Conservation (phyloP, 1,140 invertebrate species). For the Lordiphosa stackelbergi region DNA sequence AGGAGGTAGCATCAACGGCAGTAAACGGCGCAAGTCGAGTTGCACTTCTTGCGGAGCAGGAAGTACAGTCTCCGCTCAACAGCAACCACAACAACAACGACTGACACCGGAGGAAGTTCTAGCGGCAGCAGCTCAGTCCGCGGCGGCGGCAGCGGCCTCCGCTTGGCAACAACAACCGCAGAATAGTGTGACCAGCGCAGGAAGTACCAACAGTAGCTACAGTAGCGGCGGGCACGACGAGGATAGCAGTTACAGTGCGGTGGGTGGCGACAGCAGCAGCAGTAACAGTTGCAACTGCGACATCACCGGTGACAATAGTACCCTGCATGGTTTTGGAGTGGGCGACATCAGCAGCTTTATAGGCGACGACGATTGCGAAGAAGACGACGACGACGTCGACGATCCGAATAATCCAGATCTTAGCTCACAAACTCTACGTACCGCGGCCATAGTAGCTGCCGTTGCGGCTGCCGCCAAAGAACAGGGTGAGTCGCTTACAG, state of each 20-base stretch:
- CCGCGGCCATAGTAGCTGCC: constrained; percentile 60
- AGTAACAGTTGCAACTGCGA: constrained; percentile 74
- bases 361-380: constrained; percentile 54
- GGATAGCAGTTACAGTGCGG: constrained; percentile 58
- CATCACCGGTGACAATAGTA: constrained; percentile 71
- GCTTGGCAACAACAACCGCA: constrained; percentile 61
- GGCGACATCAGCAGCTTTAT: constrained; percentile 67
- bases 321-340: constrained; percentile 64
- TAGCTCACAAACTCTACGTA: constrained; percentile 62
- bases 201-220: constrained; percentile 61
- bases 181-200: constrained; percentile 61
- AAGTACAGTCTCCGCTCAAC: constrained; percentile 8
- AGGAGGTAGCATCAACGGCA: constrained; percentile 14
- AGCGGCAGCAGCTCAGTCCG: constrained; percentile 16
- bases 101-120: constrained; percentile 52
- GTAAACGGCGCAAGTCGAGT: constrained; percentile 55
- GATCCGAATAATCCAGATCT: constrained; percentile 44
- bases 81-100: constrained; percentile 22
- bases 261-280: constrained; percentile 67
- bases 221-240: constrained; percentile 60
- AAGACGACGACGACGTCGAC: constrained; percentile 40
- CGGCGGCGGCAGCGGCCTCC: constrained; percentile 17
- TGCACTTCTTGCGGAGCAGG: constrained; percentile 52
- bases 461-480: constrained; percentile 60
- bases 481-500: constrained; percentile 12